Conservation (phyloP, 2,888 invertebrate species). For the Plutella xylostella region DNA sequence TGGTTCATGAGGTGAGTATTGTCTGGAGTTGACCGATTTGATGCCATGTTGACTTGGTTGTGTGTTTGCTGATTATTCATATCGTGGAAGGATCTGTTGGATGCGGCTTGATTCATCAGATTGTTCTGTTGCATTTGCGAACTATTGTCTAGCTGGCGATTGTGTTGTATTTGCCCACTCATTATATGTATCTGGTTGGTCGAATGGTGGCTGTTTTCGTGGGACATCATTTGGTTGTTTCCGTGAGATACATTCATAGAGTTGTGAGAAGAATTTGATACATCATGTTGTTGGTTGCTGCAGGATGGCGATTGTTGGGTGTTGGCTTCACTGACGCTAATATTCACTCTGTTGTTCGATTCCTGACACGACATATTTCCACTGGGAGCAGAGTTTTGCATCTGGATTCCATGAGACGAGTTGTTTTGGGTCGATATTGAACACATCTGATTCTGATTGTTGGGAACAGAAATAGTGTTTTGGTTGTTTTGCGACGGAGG, state of each 20-base stretch:
- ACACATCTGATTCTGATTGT: conserved; percentile 56
- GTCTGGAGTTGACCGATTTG: conserved; percentile 50
- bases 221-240: conserved; percentile 53
- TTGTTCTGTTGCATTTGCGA: conserved; percentile 41
- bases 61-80: conserved; percentile 41
- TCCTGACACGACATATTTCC: conserved; percentile 58
- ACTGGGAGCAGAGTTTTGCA: conserved; percentile 53
- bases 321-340: conserved; percentile 38
- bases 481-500: conserved; percentile 47
- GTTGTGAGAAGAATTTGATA: conserved; percentile 35
- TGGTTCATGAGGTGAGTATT: conserved; percentile 47
- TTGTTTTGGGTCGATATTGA: conserved; percentile 36
- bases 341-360: conserved; percentile 44
- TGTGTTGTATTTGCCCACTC: conserved; percentile 62
- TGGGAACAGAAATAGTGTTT: conserved; percentile 41
- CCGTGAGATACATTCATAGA: conserved; percentile 46
- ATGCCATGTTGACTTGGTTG: conserved; percentile 41
- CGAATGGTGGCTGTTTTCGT: conserved; percentile 42
- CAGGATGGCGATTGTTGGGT: conserved; percentile 30
- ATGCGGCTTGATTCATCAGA: conserved; percentile 32
- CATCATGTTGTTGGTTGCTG: conserved; percentile 43
- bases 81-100: conserved; percentile 49
- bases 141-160: conserved; percentile 45
- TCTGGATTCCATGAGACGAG: conserved; percentile 46
- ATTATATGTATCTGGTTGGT: conserved; percentile 60